Conservation (phyloP, 2,113 vertebrate genomes). For the Chlorodrepanis virens region DNA sequence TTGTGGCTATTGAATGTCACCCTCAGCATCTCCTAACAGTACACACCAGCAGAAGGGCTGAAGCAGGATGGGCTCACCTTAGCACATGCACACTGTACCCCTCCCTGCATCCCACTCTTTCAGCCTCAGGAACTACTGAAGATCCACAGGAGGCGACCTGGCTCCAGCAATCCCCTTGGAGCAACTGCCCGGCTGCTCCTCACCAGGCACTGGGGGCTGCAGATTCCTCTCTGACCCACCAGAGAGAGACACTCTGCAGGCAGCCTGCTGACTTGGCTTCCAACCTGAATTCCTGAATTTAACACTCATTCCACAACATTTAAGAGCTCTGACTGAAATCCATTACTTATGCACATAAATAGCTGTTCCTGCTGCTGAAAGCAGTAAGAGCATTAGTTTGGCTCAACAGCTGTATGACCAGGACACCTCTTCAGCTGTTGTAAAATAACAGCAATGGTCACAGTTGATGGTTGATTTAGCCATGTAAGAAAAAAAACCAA, state of each 20-base stretch:
- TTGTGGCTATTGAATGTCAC: fast-evolving
- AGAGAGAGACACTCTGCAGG: neutral
- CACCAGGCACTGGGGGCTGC: neutral
- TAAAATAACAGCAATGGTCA: neutral
- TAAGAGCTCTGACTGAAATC: neutral
- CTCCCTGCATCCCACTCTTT: neutral
- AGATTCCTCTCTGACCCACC: neutral
- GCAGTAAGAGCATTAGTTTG: neutral
- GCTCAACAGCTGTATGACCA: neutral
- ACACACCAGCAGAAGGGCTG: neutral
- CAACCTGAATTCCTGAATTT: slow-evolving; percentile 17
- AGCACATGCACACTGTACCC: neutral
- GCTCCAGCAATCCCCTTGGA: neutral
- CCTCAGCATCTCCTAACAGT: neutral
- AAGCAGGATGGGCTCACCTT: neutral
- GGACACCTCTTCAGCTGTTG: neutral
- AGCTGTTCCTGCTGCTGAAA: neutral
- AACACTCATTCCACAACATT: neutral
- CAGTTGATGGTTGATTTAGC: neutral
- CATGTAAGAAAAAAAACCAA: neutral
- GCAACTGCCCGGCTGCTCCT: neutral
- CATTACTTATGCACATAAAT: neutral
- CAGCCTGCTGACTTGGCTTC: slow-evolving; percentile 17
- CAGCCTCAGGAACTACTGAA: neutral
- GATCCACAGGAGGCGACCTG: neutral